Base-by-base conservation (phyloP, 1,140 invertebrate species). In the Brachionus rubens region DNA sequence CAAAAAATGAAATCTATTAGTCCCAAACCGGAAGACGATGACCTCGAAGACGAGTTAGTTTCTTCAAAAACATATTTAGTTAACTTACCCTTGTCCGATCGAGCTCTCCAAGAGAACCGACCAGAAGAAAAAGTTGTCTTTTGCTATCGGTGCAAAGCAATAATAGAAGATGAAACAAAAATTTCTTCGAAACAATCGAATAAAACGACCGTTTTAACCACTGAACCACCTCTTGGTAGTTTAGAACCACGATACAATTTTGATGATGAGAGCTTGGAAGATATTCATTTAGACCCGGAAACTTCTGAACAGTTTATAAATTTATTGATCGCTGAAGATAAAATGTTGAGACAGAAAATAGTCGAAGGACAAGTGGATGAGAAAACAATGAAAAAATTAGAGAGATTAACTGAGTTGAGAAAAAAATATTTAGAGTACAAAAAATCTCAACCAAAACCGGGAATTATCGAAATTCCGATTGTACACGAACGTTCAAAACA, bases 231-330 rank as follows among this genome's bases (percentile, higher is more conserved):
- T n/a, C n/a, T n/a, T n/a, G n/a, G n/a, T n/a, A n/a, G n/a, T n/a
- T n/a, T n/a, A n/a, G n/a, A n/a, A n/a, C 10, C 3, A 33, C 24
- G 21, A 12, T 2, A 28, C 0, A 41, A 65, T 65, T 65, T 65
- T 26, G 46, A 28, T 16, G 43, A 48, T 54, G 68, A 72, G 3
- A 36, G 10, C 3, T 24, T 24, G 1, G 10, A 33, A 40, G 68
- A 72, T 33, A 30, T 72, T 16, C 43, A 72, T 19, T 46, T 72
- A 24, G 46, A 72, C n/a, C 26, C 28, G 0, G 46, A 72, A 48
- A 72, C 28, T 24, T 43, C 68, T 21, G 68, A 72, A 54, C 68
- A 54, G n/a, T 72, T 72, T 30, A 72, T 72, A 19, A 54, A 72
- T 41, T 24, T 72, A 3, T 16, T 72, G 10, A 72, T 72, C 19